Conservation (phyloP, 2,113 vertebrate genomes). For the Accipiter virgatus region DNA sequence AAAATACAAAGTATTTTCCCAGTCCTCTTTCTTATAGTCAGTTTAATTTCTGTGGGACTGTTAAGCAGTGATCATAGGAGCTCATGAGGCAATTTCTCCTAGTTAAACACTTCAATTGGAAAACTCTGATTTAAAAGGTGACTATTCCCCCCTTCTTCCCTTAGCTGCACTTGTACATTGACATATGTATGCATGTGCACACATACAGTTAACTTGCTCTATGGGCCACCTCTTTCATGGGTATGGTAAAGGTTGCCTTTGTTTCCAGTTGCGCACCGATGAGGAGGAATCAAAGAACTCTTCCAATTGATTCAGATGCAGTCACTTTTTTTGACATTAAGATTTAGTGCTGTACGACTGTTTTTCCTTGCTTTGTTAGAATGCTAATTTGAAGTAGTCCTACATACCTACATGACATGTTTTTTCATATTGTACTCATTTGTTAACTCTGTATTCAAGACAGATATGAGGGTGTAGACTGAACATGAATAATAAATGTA, state of each 20-base stretch:
- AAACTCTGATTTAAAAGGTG: not conserved
- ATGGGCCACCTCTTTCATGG: not conserved
- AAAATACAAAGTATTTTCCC: not conserved
- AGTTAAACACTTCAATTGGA: not conserved
- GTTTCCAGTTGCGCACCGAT: not conserved
- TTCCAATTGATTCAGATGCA: not conserved
- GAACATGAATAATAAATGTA: not conserved
- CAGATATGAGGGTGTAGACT: not conserved
- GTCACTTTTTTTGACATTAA: not conserved
- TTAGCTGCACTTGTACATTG: not conserved
- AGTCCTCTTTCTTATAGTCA: not conserved
- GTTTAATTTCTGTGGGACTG: not conserved
- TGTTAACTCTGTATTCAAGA: not conserved
- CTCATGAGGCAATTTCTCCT: not conserved
- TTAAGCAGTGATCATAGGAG: not conserved
- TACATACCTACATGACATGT: accelerated
- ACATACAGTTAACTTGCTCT: not conserved
- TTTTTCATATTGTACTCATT: not conserved
- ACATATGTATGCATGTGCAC: accelerated
- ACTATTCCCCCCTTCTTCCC: not conserved
- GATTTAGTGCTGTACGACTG: not conserved
- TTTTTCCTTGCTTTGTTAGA: not conserved
- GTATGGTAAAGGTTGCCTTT: not conserved
- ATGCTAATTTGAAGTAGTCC: not conserved
- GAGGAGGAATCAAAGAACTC: not conserved